These are phyloP conservation scores for Galeopterus variegatus DNA, from an alignment of 2,113 vertebrate genomes.

Conservation along the genomic window DNA sequence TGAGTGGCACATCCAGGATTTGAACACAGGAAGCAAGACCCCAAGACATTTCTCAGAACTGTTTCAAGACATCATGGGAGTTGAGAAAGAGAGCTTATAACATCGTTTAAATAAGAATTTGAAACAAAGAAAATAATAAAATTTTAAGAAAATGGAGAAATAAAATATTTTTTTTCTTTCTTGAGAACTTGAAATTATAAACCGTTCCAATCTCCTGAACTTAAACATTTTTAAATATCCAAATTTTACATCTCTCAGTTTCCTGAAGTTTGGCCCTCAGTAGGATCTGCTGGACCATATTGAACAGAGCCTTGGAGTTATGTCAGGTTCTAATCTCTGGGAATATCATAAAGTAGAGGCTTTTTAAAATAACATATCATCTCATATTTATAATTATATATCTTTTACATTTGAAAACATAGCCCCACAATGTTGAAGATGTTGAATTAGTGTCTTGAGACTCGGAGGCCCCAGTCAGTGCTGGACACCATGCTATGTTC, in stretches of 20 bases:
- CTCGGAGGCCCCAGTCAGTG: neutral
- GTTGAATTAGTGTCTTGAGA: neutral
- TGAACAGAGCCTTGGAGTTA: neutral
- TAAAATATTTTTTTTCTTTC: neutral
- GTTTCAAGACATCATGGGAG: neutral
- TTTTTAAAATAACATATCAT: neutral
- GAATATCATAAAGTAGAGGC: neutral
- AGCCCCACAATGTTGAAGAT: neutral
- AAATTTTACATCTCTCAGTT: neutral
- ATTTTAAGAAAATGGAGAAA: neutral
- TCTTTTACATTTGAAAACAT: neutral
- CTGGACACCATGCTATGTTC: neutral
- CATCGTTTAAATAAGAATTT: neutral
- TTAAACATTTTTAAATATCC: slow-evolving; percentile 15
- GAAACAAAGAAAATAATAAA: neutral
- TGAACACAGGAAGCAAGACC: neutral
- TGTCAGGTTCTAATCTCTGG: neutral
- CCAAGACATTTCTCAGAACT: neutral
- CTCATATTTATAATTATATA: neutral
- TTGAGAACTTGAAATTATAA: slow-evolving; percentile 30
- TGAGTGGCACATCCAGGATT: neutral
- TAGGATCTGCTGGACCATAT: neutral
- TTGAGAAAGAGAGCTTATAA: neutral
- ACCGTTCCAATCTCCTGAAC: neutral
- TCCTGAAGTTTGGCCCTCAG: neutral